Conservation (phyloP, 2,113 vertebrate genomes). For the Alces alces region DNA sequence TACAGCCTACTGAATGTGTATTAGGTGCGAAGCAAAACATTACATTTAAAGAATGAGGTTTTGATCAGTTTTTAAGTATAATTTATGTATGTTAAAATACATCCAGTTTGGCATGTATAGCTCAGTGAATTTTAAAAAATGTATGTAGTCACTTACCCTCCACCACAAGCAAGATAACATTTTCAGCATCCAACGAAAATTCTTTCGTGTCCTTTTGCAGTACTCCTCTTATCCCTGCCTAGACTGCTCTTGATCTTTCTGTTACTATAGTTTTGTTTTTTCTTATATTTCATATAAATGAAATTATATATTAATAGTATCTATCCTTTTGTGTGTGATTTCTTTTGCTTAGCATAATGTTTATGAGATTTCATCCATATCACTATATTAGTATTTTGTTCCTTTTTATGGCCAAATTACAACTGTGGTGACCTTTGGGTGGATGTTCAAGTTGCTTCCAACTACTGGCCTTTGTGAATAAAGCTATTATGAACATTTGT, state of each 20-base stretch:
- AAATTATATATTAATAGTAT: not conserved
- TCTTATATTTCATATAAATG: not conserved
- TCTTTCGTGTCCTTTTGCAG: not conserved
- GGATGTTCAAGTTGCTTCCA: not conserved
- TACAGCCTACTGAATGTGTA: not conserved
- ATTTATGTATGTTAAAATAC: slow-evolving; percentile 5
- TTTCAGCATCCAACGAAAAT: not conserved
- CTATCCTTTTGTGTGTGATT: not conserved
- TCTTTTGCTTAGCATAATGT: not conserved
- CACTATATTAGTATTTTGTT: not conserved
- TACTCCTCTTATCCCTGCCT: not conserved
- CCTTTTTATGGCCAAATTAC: not conserved
- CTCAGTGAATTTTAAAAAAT: not conserved
- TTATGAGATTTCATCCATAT: not conserved
- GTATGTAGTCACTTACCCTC: not conserved
- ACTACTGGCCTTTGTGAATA: not conserved
- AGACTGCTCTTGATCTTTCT: not conserved
- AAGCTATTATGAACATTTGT: not conserved
- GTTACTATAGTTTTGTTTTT: not conserved
- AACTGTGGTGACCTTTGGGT: not conserved
- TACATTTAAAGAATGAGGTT: not conserved
- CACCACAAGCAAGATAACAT: not conserved
- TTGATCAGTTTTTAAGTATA: not conserved
- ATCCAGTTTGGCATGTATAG: not conserved
- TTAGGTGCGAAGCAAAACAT: not conserved